Evolutionary conservation across 2,888 invertebrate species (phyloP).

Genomic region (Bhutanitis thaidina): DNA sequence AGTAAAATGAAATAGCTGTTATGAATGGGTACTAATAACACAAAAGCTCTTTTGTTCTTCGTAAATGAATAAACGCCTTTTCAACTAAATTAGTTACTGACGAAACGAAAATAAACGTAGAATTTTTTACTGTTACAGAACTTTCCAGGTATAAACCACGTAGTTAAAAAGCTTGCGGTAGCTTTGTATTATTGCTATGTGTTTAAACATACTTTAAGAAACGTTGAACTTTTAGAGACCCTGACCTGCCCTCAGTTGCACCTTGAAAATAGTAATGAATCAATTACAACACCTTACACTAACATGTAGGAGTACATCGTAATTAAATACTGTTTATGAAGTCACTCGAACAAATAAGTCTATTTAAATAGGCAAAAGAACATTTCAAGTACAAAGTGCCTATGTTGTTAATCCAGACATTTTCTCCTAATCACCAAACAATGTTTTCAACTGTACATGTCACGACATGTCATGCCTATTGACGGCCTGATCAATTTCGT

Average conservation of each 20-base stretch:
- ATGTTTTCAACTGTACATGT: too few species aligned
- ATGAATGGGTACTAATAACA: not conserved
- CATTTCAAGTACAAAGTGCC: too few species aligned
- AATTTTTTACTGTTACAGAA: not conserved
- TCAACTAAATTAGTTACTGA: constrained; percentile 1
- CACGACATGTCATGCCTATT: too few species aligned
- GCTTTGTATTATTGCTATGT: too few species aligned
- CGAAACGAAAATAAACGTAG: not conserved
- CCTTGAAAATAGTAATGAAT: constrained; percentile 1
- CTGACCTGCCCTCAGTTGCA: not conserved
- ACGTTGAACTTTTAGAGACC: constrained; percentile 3
- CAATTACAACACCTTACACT: not conserved
- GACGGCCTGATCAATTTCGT: too few species aligned
- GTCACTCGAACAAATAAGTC: too few species aligned
- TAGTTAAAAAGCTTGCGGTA: not conserved
- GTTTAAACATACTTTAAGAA: not conserved
- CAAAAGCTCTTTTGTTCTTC: constrained; percentile 8
- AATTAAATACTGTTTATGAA: too few species aligned
- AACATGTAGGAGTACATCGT: too few species aligned
- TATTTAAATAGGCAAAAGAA: too few species aligned
- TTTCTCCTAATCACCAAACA: too few species aligned
- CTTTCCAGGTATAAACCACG: not conserved
- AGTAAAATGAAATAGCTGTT: not conserved
- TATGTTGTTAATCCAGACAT: too few species aligned
- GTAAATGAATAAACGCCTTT: constrained; percentile 3